Conservation (phyloP, 1,140 invertebrate species). For the Leptinotarsa lineolata region DNA sequence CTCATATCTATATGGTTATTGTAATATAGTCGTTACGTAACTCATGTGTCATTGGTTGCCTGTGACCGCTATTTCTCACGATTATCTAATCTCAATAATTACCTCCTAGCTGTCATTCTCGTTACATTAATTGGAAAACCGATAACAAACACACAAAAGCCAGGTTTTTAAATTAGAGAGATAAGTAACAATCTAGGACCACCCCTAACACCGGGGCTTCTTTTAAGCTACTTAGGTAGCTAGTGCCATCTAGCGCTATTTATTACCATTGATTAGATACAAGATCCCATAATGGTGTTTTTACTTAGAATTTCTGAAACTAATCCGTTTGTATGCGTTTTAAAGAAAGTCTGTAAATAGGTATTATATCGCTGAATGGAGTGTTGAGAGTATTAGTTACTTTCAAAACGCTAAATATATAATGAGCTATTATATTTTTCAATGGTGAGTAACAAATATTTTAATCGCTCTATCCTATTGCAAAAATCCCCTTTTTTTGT, state of each 20-base stretch:
- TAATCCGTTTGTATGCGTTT: neutral
- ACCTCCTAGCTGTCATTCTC: constrained; percentile 14
- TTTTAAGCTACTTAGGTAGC: constrained; percentile 22
- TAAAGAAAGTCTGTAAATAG: neutral
- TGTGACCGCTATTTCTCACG: constrained; percentile 12
- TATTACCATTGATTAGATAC: constrained; percentile 9
- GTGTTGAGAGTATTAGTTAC: neutral
- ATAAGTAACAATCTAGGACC: constrained; percentile 19
- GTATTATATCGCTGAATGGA: neutral
- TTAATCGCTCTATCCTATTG: neutral
- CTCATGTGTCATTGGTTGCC: neutral
- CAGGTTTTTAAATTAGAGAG: constrained; percentile 17
- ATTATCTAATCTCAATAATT: constrained; percentile 18
- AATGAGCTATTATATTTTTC: neutral
- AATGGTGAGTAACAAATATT: neutral
- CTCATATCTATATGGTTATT: too few species aligned
- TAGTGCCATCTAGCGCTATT: constrained; percentile 17
- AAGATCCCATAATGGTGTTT: neutral
- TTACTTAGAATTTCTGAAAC: neutral
- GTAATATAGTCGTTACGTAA: neutral
- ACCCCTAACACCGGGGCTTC: constrained; percentile 11
- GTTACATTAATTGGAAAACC: constrained; percentile 18
- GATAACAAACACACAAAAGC: constrained; percentile 23
- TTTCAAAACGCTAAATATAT: neutral
- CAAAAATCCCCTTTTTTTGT: neutral